Evolutionary conservation across 92 coral and sea anemone genomes (phyloP).

Genomic region (Nematostella vectensis): DNA sequence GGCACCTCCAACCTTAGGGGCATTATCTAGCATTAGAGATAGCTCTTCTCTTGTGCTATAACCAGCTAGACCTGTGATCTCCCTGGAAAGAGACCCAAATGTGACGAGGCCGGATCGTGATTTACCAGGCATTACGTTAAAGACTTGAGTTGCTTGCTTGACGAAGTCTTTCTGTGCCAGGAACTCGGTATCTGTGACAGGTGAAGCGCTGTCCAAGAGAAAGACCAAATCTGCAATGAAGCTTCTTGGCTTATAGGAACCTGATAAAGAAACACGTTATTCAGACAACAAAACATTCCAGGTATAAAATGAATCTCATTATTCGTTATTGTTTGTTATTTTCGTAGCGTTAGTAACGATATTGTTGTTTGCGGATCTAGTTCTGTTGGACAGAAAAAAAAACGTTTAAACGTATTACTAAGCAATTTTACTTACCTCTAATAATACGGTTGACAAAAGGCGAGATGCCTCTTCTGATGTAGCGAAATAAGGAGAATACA

Average conservation of each 20-base stretch:
- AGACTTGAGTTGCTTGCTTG: slow-evolving; percentile 34
- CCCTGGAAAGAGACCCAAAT: slow-evolving; percentile 37
- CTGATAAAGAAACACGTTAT: slow-evolving; percentile 8
- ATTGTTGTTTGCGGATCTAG: too few species aligned
- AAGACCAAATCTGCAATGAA: slow-evolving; percentile 52
- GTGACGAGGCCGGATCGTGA: slow-evolving; percentile 42
- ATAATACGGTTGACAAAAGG: slow-evolving; percentile 7
- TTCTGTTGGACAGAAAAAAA: too few species aligned
- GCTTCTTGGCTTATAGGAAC: slow-evolving; percentile 35
- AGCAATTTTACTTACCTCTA: slow-evolving; percentile 9
- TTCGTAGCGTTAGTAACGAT: too few species aligned
- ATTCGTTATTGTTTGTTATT: too few species aligned
- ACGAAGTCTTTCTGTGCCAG: slow-evolving; percentile 42
- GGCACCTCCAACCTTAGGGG: slow-evolving; percentile 40
- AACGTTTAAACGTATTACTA: too few species aligned
- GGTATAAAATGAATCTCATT: too few species aligned
- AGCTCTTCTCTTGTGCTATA: slow-evolving; percentile 27
- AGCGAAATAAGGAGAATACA: slow-evolving; percentile 9
- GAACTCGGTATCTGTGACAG: slow-evolving; percentile 19
- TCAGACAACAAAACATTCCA: background rate
- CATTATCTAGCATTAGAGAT: slow-evolving; percentile 30
- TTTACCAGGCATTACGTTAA: slow-evolving; percentile 37
- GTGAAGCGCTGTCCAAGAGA: slow-evolving; percentile 44
- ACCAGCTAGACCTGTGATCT: slow-evolving; percentile 24
- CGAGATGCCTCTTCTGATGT: slow-evolving; percentile 12